Base-by-base conservation (phyloP, 2,888 invertebrate species). In the Bruchidius siliquastri region DNA sequence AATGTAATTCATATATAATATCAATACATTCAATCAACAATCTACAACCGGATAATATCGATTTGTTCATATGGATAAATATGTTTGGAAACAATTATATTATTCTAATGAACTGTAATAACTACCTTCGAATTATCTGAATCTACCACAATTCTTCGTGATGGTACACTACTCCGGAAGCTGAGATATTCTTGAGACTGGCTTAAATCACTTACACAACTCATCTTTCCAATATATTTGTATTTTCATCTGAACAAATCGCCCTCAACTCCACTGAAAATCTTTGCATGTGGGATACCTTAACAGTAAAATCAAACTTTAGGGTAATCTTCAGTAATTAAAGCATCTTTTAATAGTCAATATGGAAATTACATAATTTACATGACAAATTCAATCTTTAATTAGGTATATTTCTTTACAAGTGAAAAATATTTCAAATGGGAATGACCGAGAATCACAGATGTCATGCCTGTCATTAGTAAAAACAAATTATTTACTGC, bases 81-180 rank as follows among this genome's bases (percentile, higher is more conserved):
- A n/a, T n/a, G n/a, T n/a, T n/a, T n/a, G n/a, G n/a, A n/a, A n/a
- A n/a, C n/a, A n/a, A n/a, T n/a, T n/a, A n/a, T n/a, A n/a, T n/a
- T n/a, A n/a, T n/a, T n/a, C n/a, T n/a, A n/a, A n/a, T n/a, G n/a
- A n/a, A n/a, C n/a, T n/a, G n/a, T n/a, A n/a, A n/a, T n/a, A 68
- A 21, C 87, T 88, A 94, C 94, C 90, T 94, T 94, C 71, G 91
- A 89, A 73, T 91, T 90, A 84, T 94, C 93, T 69, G 92, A 90
- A 86, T 96, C 96, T 32, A 96, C 94, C 71, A 92, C 90, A 75
- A 94, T 91, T 88, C 92, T 93, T 80, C 92, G 88, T 68, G 94
- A 86, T 2, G 94, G 93, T 74, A 94, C 90, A 80, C 91, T 93
- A 82, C 93, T 92, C 78, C 94, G 89, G 85, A 94, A 95, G 85